A percentile compares a stretch with the other conserved stretches of the same genome.
phyloP scores from a whole-genome alignment of 2,113 vertebrate genomes.

The Hippocampus zosterae region DNA sequence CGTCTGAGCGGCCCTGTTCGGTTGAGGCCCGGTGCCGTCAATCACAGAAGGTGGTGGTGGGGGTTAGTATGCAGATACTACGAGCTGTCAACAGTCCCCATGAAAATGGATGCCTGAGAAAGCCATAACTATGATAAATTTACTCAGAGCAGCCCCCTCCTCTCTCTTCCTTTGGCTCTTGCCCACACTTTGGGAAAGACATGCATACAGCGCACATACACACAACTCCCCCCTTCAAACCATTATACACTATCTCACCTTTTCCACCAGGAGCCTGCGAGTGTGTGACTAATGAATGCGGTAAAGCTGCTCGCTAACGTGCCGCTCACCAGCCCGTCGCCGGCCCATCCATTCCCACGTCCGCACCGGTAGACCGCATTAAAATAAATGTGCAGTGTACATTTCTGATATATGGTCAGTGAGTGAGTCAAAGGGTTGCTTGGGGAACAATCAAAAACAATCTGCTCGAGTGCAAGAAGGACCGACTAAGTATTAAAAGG shows the following conservation, averaged over 20 bases:
- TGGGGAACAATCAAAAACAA: conserved; percentile 46
- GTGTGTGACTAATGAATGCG: conserved; percentile 94
- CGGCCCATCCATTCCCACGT: conserved; percentile 88
- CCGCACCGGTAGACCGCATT: conserved; percentile 75
- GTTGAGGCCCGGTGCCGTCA: conserved; percentile 51
- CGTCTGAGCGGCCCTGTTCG: conserved; percentile 43
- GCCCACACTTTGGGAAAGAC: conserved; percentile 59
- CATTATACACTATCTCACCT: conserved; percentile 75
- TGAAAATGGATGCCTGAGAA: conserved; percentile 93
- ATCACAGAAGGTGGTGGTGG: conserved; percentile 41
- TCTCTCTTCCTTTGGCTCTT: conserved; percentile 33
- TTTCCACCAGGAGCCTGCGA: conserved; percentile 45
- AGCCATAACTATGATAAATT: conserved; percentile 99
- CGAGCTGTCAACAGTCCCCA: conserved; percentile 83
- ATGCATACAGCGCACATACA: conserved; percentile 58
- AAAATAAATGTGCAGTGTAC: conserved; percentile 74
- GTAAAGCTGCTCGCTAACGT: conserved; percentile 92
- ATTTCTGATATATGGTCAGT: conserved; percentile 85
- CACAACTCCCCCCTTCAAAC: conserved; percentile 32
- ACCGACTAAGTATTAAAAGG: conserved; percentile 25
- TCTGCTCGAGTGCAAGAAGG: conserved; percentile 22
- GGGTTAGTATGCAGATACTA: conserved; percentile 62
- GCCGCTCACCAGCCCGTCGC: conserved; percentile 86
- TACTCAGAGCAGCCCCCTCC: conserved; percentile 57
- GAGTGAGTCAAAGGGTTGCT: conserved; percentile 47